These are phyloP conservation scores for Schizaphis graminum DNA, from an alignment of 2,888 invertebrate genomes.

Conservation along the genomic window DNA sequence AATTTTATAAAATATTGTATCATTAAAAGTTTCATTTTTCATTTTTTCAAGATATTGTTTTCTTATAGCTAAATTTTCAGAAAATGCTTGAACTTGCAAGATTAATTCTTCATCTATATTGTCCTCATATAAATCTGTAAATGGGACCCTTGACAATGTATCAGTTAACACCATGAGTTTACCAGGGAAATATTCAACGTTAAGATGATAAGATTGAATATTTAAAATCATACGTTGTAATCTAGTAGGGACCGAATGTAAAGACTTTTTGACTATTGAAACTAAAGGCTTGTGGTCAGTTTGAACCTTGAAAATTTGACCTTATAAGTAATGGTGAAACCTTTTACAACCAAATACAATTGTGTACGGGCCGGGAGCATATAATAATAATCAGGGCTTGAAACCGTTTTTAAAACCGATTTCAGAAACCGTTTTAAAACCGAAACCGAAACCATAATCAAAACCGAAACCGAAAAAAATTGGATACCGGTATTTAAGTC, in stretches of 20 bases:
- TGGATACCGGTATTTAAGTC: too few relatives aligned
- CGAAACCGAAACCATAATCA: too few relatives aligned
- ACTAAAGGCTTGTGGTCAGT: constrained; percentile 70
- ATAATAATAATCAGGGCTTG: too few relatives aligned
- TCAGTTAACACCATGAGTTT: constrained; percentile 69
- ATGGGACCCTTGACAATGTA: constrained; percentile 69
- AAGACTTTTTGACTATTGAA: constrained; percentile 69
- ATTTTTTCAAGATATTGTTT: constrained; percentile 47
- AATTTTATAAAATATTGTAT: constrained; percentile 39
- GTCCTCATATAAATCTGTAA: constrained; percentile 52
- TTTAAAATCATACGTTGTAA: constrained; percentile 69
- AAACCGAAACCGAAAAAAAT: too few relatives aligned
- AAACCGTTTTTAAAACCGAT: too few relatives aligned
- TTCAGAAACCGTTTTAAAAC: too few relatives aligned
- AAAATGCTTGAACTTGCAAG: constrained; percentile 23
- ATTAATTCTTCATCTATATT: constrained; percentile 53
- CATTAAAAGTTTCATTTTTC: constrained; percentile 49
- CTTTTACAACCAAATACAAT: constrained; percentile 69
- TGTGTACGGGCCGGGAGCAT: constrained; percentile 70
- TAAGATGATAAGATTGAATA: constrained; percentile 69
- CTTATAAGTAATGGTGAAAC: constrained; percentile 70
- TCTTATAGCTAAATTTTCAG: constrained; percentile 36
- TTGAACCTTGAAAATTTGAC: constrained; percentile 68
- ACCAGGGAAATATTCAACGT: constrained; percentile 69
- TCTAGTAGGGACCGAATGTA: constrained; percentile 68